These are phyloP conservation scores for Drosophila pectinifera DNA, from an alignment of 1,140 invertebrate genomes.

Conservation along the genomic window DNA sequence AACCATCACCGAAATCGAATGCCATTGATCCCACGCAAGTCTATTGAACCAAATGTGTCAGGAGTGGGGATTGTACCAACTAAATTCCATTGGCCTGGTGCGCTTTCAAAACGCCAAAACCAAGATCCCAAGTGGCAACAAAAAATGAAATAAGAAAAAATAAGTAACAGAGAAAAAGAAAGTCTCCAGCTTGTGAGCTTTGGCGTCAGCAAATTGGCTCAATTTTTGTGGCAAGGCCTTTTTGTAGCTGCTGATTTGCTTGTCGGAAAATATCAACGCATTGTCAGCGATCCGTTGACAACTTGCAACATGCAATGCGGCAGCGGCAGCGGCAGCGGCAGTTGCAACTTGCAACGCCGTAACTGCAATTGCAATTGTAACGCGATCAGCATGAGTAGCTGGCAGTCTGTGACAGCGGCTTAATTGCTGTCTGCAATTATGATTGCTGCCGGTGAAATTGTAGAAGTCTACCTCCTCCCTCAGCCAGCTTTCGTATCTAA, in stretches of 20 bases:
- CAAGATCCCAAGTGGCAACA: slow-evolving; percentile 11
- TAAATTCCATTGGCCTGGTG: slow-evolving; percentile 42
- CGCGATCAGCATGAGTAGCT: slow-evolving; percentile 77
- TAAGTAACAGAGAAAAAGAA: slow-evolving; percentile 49
- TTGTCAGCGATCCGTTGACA: slow-evolving; percentile 76
- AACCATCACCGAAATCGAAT: too few relatives aligned
- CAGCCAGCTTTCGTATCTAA: slow-evolving; percentile 43
- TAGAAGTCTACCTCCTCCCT: slow-evolving; percentile 35
- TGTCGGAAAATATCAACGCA: slow-evolving; percentile 83
- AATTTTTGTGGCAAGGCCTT: slow-evolving; percentile 60
- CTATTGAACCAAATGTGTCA: slow-evolving; percentile 47
- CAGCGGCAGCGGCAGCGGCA: slow-evolving; percentile 45
- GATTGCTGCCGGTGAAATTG: slow-evolving; percentile 64
- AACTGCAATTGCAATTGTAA: slow-evolving; percentile 64
- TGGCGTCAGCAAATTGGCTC: slow-evolving; percentile 67
- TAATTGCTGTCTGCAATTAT: slow-evolving; percentile 83
- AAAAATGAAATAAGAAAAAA: slow-evolving; percentile 35
- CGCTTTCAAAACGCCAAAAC: slow-evolving; percentile 32
- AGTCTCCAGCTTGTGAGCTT: slow-evolving; percentile 27
- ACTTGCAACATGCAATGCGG: slow-evolving; percentile 54
- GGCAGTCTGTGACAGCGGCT: slow-evolving; percentile 75
- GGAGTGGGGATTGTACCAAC: slow-evolving; percentile 50
- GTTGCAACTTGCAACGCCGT: slow-evolving; percentile 36
- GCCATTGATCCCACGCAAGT: slow-evolving; percentile 5
- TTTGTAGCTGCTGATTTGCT: slow-evolving; percentile 67